Conservation (phyloP, 2,888 invertebrate species). For the Sinodicranocentrus sp. region DNA sequence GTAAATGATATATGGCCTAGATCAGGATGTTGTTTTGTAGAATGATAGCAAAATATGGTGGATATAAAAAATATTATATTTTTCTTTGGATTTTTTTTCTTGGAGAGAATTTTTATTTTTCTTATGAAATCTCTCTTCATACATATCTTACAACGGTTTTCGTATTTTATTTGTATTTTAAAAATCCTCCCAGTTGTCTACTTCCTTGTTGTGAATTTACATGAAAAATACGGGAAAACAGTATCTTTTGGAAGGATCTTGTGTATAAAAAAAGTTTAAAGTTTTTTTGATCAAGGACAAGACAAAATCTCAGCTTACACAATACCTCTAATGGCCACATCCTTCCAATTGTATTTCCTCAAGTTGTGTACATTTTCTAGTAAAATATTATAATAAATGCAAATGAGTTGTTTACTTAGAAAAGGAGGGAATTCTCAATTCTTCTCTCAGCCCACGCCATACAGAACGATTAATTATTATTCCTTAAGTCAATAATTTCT, state of each 20-base stretch:
- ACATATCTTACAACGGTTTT: too few species aligned
- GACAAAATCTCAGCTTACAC: background rate
- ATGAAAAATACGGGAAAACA: conserved; percentile 59
- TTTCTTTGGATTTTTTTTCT: too few species aligned
- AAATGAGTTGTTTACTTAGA: conserved; percentile 12
- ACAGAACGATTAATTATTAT: too few species aligned
- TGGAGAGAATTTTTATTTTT: too few species aligned
- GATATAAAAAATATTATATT: too few species aligned
- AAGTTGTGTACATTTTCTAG: too few species aligned
- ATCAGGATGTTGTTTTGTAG: conserved; percentile 17
- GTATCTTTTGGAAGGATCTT: conserved; percentile 49
- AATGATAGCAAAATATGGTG: too few species aligned
- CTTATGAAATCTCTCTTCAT: too few species aligned
- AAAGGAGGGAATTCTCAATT: too few species aligned
- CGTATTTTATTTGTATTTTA: conserved; percentile 2
- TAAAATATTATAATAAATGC: conserved; percentile 32
- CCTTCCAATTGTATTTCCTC: background rate
- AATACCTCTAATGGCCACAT: conserved; percentile 1
- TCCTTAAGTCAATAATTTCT: too few species aligned
- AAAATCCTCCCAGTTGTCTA: background rate
- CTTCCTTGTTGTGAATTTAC: conserved; percentile 33
- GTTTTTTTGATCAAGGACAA: conserved; percentile 8
- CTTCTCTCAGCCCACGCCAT: too few species aligned
- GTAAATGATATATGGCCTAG: conserved; percentile 21
- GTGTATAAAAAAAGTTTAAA: conserved; percentile 12